Conservation (phyloP, 2,888 invertebrate species). For the Dicycla oo region DNA sequence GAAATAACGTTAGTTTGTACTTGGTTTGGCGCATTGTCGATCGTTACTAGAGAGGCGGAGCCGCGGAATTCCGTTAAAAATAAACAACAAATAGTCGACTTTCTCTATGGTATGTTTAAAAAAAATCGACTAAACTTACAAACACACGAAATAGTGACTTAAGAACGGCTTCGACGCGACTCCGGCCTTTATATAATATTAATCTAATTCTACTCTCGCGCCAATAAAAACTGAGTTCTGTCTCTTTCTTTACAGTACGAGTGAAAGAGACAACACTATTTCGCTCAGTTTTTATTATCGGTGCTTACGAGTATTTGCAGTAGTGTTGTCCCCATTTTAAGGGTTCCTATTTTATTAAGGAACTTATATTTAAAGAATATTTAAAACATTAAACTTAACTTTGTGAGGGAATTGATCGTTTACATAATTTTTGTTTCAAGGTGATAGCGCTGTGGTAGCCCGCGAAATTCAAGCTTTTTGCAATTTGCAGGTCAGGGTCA, state of each 20-base stretch:
- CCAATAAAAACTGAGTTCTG: conserved; percentile 42
- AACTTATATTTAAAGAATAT: conserved; percentile 56
- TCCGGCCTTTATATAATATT: conserved; percentile 58
- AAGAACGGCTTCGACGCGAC: conserved; percentile 42
- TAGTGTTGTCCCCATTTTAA: conserved; percentile 53
- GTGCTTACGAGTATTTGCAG: conserved; percentile 35
- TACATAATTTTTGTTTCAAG: conserved; percentile 29
- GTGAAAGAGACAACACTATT: conserved; percentile 38
- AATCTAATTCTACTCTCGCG: conserved; percentile 46
- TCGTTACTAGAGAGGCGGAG: conserved; percentile 56
- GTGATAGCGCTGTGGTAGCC: no score
- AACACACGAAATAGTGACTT: conserved; percentile 32
- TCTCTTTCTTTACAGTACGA: conserved; percentile 32
- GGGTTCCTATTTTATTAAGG: conserved; percentile 61
- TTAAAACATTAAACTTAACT: conserved; percentile 40
- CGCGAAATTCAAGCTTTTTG: no score
- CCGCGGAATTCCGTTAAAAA: conserved; percentile 27
- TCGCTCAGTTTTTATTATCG: conserved; percentile 46
- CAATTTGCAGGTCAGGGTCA: no score
- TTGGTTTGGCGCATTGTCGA: conserved; percentile 85
- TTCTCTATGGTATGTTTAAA: conserved; percentile 50
- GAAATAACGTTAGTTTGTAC: conserved; percentile 72
- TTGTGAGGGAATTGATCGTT: conserved; percentile 56
- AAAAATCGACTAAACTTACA: conserved; percentile 54
- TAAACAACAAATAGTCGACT: conserved; percentile 49